phyloP scores from a whole-genome alignment of 2,113 vertebrate species.

The Hyperoodon ampullatus region DNA sequence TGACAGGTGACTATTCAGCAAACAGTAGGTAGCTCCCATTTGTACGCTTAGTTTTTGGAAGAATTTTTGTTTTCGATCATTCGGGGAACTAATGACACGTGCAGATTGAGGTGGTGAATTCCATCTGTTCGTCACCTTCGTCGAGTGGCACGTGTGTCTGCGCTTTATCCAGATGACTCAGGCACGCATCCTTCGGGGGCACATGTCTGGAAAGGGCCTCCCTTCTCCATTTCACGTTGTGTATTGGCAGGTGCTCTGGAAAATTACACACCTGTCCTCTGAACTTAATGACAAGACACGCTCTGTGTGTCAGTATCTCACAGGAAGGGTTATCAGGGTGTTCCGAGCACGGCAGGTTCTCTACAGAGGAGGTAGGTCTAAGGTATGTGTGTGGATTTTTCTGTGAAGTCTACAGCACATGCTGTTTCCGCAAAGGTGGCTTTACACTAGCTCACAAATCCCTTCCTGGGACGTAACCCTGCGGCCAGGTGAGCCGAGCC shows the following conservation, averaged over 20 bases:
- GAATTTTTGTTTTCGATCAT: neutral
- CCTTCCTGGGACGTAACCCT: neutral
- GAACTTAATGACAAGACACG: neutral
- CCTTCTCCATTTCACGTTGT: neutral
- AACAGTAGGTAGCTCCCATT: neutral
- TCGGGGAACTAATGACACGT: neutral
- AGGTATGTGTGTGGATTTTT: neutral
- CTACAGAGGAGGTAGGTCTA: neutral
- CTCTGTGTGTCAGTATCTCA: neutral
- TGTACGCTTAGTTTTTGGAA: neutral
- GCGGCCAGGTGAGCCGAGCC: neutral
- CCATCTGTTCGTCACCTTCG: rapidly evolving
- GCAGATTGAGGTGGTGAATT: rapidly evolving
- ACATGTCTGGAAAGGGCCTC: neutral
- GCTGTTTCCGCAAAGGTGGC: neutral
- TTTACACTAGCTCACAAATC: neutral
- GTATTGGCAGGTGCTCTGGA: neutral
- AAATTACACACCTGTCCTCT: neutral
- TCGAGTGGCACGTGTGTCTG: neutral
- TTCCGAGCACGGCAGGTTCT: neutral
- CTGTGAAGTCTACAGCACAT: neutral
- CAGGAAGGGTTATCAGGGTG: neutral
- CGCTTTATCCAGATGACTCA: neutral
- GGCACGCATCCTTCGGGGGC: rapidly evolving
- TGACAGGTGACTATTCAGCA: rapidly evolving